Evolutionary conservation across 1,140 invertebrate species (phyloP).

Genomic region (Drosophila sp.): DNA sequence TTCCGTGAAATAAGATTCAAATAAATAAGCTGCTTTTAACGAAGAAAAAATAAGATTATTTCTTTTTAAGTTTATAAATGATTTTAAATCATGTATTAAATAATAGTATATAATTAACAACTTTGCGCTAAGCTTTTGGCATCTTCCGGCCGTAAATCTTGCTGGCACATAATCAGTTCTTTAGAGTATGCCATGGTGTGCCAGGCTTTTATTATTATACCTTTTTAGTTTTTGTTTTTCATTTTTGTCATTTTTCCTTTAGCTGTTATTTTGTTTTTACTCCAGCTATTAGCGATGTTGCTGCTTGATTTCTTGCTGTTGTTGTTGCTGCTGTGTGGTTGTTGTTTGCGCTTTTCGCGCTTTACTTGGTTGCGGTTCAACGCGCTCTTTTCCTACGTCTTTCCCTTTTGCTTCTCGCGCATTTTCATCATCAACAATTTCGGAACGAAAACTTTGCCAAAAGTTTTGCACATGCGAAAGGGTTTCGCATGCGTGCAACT

Average conservation of each 20-base stretch:
- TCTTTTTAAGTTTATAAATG: background rate
- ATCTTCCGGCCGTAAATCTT: constrained; percentile 8
- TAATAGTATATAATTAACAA: no score
- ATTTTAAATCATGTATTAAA: no score
- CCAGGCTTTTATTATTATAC: constrained; percentile 50
- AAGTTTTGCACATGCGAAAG: constrained; percentile 76
- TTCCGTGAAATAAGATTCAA: no score
- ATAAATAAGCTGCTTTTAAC: background rate
- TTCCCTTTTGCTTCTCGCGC: constrained; percentile 44
- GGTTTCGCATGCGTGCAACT: constrained; percentile 79
- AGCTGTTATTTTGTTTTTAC: constrained; percentile 28
- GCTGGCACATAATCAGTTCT: constrained; percentile 1
- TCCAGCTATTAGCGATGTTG: constrained; percentile 53
- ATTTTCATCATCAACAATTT: constrained; percentile 79
- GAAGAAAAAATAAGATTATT: background rate
- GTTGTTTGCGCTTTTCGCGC: constrained; percentile 68
- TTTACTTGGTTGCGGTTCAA: constrained; percentile 74
- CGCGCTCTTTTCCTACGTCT: constrained; percentile 38
- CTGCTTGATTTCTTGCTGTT: constrained; percentile 59
- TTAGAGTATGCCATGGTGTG: constrained; percentile 29
- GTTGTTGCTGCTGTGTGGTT: constrained; percentile 39
- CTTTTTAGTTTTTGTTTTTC: constrained; percentile 13
- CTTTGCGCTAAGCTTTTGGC: background rate
- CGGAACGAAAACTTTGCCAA: constrained; percentile 69
- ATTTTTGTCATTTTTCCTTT: constrained; percentile 8